Conservation (phyloP, 2,888 invertebrate species). For the Ceriagrion tenellum region DNA sequence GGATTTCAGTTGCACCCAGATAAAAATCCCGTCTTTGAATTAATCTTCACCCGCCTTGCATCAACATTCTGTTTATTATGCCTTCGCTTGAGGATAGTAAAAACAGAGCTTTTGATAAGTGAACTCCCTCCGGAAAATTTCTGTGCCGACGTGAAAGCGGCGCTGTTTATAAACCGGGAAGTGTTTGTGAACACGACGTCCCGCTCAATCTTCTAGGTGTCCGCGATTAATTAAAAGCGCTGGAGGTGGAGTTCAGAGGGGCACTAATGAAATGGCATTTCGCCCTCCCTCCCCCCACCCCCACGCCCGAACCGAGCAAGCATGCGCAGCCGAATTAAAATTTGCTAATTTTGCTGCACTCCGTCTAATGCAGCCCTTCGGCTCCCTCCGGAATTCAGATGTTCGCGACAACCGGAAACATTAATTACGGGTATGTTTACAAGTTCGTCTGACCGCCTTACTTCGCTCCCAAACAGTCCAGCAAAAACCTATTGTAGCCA, state of each 20-base stretch:
- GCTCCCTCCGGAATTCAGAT: not conserved
- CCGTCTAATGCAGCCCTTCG: not conserved
- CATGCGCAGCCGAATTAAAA: not conserved
- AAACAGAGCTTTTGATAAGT: not conserved
- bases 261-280: not conserved
- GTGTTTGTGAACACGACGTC: not conserved
- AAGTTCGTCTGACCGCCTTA: not conserved
- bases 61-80: not conserved
- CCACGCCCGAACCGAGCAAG: not conserved
- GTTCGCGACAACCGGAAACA: not conserved
- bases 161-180: not conserved
- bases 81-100: not conserved
- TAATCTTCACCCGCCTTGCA: not conserved
- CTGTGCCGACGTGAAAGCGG: not conserved
- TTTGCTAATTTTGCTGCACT: not conserved
- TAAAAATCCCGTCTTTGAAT: not conserved
- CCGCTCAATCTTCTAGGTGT: constrained; percentile 3
- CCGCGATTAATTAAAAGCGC: not conserved
- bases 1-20: not conserved
- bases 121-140: not conserved
- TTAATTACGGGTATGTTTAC: not conserved
- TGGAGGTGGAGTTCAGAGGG: not conserved
- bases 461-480: not conserved
- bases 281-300: too few species aligned
- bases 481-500: not conserved